Base-by-base conservation (phyloP, 2,797 vertebrate species). In the Epinephelus malabaricus region DNA sequence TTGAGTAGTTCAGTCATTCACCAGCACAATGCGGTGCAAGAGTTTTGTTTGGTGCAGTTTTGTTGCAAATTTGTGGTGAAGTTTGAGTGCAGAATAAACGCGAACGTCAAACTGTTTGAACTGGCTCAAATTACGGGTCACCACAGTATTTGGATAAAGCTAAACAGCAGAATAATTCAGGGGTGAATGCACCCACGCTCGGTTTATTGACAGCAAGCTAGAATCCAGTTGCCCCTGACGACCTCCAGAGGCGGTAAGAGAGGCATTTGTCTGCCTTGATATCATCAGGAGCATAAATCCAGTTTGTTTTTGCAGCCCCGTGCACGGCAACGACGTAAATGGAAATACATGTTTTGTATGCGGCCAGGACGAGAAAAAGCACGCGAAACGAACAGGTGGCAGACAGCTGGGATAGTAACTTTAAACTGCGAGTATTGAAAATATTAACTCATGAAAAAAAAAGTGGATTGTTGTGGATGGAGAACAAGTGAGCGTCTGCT, bases 341-440 rank as follows among this genome's bases (percentile, higher is more conserved):
- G 66, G 71, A 83, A 84, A 73, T 76, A 47, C 51, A 61, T 71
- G 81, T 67, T 88, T 34, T 3, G 70, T 83, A 79, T 87, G 89
- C 5, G 40, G 79, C 59, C 51, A 2, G 59, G 40, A 4, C 14
- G 18, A 18, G 63, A 56, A 63, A 58, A 61, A 1, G 77, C 84
- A 86, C 70, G 69, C 72, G 0, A 62, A 56, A 64, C 61, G 0
- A 60, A 69, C 90, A 91, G 90, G 85, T 87, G 88, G 79, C 73
- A 21, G 19, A 58, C 88, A 91, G 86, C 86, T 89, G 88, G 25
- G 54, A 43, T 2, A 9, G 68, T 50, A 64, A 73, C 76, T 54
- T 60, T n/a, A 60, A 78, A 67, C 67, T 21, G 27, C 13, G 18
- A 79, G 71, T 61, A 53, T 58, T 84, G 77, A 59, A 73, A 72